Evolutionary conservation across 1,140 invertebrate species (phyloP).

Genomic region (Colletes gigas): DNA sequence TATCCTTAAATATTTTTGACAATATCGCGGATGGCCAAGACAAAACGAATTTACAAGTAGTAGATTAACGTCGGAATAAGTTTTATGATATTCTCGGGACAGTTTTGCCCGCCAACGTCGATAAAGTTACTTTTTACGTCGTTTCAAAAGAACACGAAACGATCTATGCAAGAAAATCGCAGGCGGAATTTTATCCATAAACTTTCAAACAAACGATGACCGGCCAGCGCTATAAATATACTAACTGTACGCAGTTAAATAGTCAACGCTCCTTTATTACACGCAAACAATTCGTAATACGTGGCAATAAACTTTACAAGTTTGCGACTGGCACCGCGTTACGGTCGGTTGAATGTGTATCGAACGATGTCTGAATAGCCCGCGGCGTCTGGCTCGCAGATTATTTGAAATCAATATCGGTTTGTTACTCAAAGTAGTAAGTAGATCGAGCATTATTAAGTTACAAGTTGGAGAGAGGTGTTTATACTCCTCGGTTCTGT

Average conservation of each 20-base stretch:
- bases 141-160: background rate
- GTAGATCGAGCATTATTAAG: constrained; percentile 53
- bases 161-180: background rate
- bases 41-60: too few species aligned
- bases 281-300: constrained; percentile 9
- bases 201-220: too few species aligned
- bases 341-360: constrained; percentile 23
- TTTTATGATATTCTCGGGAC: too few species aligned
- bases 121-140: background rate
- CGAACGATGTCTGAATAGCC: constrained; percentile 46
- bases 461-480: constrained; percentile 34
- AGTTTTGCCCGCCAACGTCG: background rate
- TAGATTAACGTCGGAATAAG: too few species aligned
- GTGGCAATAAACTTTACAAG: background rate
- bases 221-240: background rate
- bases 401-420: constrained; percentile 45
- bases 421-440: constrained; percentile 50
- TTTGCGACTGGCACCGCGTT: constrained; percentile 4
- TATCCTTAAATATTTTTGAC: too few species aligned
- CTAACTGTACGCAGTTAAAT: background rate
- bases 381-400: constrained; percentile 25
- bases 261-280: background rate
- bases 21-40: too few species aligned
- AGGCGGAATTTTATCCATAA: background rate
- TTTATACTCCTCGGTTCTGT: constrained; percentile 35